Conservation (phyloP, 2,797 vertebrate genomes). For the Craterocephalus amniculus region DNA sequence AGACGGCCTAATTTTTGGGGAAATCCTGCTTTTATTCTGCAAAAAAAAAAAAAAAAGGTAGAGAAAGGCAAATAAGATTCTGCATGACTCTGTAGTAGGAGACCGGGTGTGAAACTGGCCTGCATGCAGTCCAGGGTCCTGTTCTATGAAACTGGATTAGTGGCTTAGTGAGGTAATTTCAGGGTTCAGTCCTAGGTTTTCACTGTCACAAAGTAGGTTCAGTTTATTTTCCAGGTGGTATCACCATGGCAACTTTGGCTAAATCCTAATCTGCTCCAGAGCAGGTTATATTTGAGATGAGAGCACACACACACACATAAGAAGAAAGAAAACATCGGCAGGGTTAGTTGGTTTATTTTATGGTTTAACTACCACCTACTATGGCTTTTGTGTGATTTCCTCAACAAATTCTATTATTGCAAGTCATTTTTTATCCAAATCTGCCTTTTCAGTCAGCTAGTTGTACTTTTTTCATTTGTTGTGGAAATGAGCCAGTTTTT, state of each 20-base stretch:
- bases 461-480: too few relatives aligned
- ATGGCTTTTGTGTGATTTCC: too few relatives aligned
- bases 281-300: not conserved
- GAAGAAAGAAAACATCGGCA: not conserved
- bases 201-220: not conserved
- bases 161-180: slow-evolving; percentile 1
- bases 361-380: too few relatives aligned
- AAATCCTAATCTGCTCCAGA: not conserved
- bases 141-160: slow-evolving; percentile 10
- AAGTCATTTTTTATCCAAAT: too few relatives aligned
- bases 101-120: not conserved
- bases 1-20: too few relatives aligned
- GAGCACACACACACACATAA: not conserved
- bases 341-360: too few relatives aligned
- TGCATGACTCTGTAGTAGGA: not conserved
- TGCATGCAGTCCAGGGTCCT: not conserved
- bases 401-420: too few relatives aligned
- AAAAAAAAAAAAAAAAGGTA: too few relatives aligned
- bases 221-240: not conserved
- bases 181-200: slow-evolving; percentile 5
- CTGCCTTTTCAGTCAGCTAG: too few relatives aligned
- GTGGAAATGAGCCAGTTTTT: too few relatives aligned
- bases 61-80: not conserved
- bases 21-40: too few relatives aligned
- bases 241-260: not conserved